Conservation (phyloP, 2,888 invertebrate genomes). For the Cantharis flavilabris region DNA sequence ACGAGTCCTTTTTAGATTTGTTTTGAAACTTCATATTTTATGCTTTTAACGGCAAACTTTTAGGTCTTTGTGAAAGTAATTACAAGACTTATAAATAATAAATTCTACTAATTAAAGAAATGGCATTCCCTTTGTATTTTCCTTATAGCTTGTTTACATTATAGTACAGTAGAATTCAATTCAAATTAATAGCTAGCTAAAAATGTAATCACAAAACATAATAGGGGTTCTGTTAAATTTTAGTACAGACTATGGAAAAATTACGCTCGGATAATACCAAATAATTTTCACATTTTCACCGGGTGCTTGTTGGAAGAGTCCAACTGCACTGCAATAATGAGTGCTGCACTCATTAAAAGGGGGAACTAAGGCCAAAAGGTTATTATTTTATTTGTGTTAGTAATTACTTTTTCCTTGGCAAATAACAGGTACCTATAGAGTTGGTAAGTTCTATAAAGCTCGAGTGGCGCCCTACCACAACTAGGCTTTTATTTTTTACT, state of each 20-base stretch:
- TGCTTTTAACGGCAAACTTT: background rate
- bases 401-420: no score
- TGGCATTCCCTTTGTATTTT: background rate
- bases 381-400: no score
- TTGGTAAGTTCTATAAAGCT: no score
- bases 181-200: background rate
- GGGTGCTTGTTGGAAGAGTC: no score
- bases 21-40: background rate
- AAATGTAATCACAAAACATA: background rate
- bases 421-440: no score
- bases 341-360: no score
- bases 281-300: background rate
- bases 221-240: background rate
- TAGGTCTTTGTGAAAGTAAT: background rate
- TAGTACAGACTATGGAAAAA: background rate
- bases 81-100: background rate
- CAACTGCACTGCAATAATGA: no score
- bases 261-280: background rate
- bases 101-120: background rate
- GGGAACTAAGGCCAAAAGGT: no score
- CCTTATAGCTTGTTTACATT: background rate
- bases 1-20: background rate
- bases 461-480: no score
- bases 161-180: background rate
- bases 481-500: no score